A percentile compares a stretch with the other conserved stretches of the same genome.
These are phyloP conservation scores for Channa argus DNA, from an alignment of 2,113 vertebrate species.

Conservation along the genomic window DNA sequence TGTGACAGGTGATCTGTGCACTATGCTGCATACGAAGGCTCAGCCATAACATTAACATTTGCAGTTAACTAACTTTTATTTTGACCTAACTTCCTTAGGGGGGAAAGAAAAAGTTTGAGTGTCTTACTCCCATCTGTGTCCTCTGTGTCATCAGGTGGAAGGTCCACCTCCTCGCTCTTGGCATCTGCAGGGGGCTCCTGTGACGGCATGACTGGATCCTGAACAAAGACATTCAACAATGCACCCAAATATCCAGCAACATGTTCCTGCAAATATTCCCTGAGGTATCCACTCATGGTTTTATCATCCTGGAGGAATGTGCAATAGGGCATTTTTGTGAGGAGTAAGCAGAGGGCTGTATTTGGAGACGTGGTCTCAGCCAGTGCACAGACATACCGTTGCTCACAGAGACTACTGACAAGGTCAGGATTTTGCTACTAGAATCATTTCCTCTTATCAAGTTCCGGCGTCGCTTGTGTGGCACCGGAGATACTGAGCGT, in stretches of 20 bases:
- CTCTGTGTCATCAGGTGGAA: constrained; percentile 90
- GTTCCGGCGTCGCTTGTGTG: constrained; percentile 25
- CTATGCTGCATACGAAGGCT: too few relatives aligned
- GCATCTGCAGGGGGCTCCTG: constrained; percentile 93
- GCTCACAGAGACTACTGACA: background rate
- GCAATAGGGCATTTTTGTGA: constrained; percentile 4
- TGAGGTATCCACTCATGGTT: constrained; percentile 4
- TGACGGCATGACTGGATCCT: constrained; percentile 99
- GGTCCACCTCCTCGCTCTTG: constrained; percentile 87
- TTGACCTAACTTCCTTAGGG: too few relatives aligned
- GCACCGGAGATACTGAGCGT: background rate
- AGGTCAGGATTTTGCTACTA: background rate
- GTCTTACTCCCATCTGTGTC: constrained; percentile 90
- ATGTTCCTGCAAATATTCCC: background rate
- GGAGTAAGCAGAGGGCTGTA: background rate
- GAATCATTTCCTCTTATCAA: constrained; percentile 13
- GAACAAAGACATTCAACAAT: constrained; percentile 38
- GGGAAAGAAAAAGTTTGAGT: background rate
- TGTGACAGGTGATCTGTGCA: too few relatives aligned
- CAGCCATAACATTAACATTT: too few relatives aligned
- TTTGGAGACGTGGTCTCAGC: constrained; percentile 5
- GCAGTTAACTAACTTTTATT: too few relatives aligned
- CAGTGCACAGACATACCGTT: background rate
- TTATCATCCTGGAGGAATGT: constrained; percentile 1
- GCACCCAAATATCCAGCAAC: background rate